Evolutionary conservation across 2,113 vertebrate genomes (phyloP).

Genomic region (Oryzias javanicus): DNA sequence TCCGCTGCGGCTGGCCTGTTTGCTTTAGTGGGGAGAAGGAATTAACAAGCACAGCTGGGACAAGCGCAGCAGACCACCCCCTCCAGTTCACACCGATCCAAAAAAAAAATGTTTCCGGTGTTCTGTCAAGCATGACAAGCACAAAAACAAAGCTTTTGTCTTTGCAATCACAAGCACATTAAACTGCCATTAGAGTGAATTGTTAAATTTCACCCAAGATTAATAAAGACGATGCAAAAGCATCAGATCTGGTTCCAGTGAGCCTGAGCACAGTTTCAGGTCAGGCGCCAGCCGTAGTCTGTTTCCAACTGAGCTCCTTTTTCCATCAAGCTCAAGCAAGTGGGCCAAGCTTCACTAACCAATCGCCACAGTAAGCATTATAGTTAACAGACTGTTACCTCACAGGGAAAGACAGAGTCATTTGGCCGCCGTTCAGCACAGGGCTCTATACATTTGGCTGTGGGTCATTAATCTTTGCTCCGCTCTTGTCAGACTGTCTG

Average conservation of each 20-base stretch:
- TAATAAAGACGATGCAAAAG: slow-evolving; percentile 7
- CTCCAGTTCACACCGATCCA: slow-evolving; percentile 27
- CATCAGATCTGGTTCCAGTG: slow-evolving; percentile 18
- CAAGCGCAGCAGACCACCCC: slow-evolving; percentile 42
- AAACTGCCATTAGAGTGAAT: background rate
- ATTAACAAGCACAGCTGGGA: slow-evolving; percentile 64
- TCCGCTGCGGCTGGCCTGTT: slow-evolving; percentile 31
- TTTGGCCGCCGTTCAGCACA: slow-evolving; percentile 65
- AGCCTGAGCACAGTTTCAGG: slow-evolving; percentile 23
- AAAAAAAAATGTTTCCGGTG: slow-evolving; percentile 34
- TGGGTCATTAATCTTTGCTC: slow-evolving; percentile 70
- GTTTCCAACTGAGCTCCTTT: slow-evolving; percentile 40
- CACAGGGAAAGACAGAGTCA: slow-evolving; percentile 70
- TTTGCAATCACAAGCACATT: background rate
- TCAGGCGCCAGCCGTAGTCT: slow-evolving; percentile 17
- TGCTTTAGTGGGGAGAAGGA: slow-evolving; percentile 40
- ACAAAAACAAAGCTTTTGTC: slow-evolving; percentile 13
- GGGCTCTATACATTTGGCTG: slow-evolving; percentile 59
- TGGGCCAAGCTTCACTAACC: slow-evolving; percentile 46
- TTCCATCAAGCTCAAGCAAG: slow-evolving; percentile 46
- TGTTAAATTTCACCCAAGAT: slow-evolving; percentile 14
- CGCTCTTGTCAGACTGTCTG: slow-evolving; percentile 57
- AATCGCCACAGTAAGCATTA: slow-evolving; percentile 52
- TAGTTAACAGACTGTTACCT: slow-evolving; percentile 71
- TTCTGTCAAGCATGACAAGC: slow-evolving; percentile 20